Conservation (phyloP, 2,113 vertebrate species). For the Calidris pygmaea region DNA sequence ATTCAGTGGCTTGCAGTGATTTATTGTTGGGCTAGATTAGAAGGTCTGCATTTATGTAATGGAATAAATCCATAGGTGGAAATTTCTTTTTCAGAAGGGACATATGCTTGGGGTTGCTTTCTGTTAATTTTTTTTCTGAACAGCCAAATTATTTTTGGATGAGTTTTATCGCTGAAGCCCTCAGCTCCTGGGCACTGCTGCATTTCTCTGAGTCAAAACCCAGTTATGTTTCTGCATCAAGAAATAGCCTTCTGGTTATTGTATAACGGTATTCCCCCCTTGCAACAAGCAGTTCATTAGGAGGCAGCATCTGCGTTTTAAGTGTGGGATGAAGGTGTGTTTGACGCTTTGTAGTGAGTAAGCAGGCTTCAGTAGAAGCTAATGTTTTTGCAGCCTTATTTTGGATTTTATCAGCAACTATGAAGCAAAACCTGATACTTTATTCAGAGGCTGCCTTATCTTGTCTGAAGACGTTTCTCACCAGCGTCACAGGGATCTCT, state of each 20-base stretch:
- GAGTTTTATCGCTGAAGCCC: not conserved
- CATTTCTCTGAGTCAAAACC: constrained; percentile 30
- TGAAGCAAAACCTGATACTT: constrained; percentile 50
- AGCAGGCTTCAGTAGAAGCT: constrained; percentile 47
- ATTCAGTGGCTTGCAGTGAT: not conserved
- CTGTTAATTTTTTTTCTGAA: not conserved
- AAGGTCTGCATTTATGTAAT: not conserved
- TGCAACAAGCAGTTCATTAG: constrained; percentile 41
- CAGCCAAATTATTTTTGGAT: constrained; percentile 10
- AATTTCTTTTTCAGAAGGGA: not conserved
- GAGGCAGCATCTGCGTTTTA: constrained; percentile 55
- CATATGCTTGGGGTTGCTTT: constrained; percentile 18
- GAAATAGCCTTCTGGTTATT: not conserved
- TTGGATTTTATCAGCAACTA: constrained; percentile 57
- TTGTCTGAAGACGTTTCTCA: constrained; percentile 22
- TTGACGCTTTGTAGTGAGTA: constrained; percentile 59
- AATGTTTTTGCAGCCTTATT: constrained; percentile 53
- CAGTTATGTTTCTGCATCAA: constrained; percentile 24
- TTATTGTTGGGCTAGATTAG: not conserved
- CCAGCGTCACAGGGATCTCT: constrained; percentile 37
- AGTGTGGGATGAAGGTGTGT: constrained; percentile 62
- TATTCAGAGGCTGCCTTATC: constrained; percentile 40
- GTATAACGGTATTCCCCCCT: constrained; percentile 26
- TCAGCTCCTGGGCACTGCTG: not conserved
- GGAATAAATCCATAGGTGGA: not conserved